Evolutionary conservation across 2,113 vertebrate species (phyloP).

Genomic region (Aspidoscelis tigris): DNA sequence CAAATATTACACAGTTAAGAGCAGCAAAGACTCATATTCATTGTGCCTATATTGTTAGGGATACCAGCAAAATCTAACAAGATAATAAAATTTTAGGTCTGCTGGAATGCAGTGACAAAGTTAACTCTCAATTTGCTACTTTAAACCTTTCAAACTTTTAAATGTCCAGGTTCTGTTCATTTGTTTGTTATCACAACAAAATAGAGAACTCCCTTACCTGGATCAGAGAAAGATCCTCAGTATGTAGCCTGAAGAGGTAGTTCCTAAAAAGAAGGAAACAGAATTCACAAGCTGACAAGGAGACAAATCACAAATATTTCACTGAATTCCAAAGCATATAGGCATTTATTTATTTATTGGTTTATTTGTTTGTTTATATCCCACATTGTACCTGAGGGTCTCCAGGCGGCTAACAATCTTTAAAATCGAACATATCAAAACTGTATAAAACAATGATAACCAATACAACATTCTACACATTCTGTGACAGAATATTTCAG

Average conservation of each 20-base stretch:
- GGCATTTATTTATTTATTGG: no score
- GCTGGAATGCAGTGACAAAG: no score
- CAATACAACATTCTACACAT: neutral
- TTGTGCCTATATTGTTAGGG: neutral
- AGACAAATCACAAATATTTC: conserved; percentile 1
- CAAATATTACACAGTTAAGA: neutral
- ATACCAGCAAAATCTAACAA: neutral
- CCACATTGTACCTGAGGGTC: no score
- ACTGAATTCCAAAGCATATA: neutral
- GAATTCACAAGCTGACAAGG: no score
- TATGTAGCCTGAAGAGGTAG: conserved; percentile 90
- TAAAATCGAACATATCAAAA: no score
- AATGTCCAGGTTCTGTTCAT: neutral
- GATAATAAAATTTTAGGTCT: neutral
- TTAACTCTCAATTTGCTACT: neutral
- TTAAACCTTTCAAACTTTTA: conserved; percentile 3
- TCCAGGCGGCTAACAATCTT: no score
- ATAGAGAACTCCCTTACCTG: conserved; percentile 77
- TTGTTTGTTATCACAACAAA: conserved; percentile 18
- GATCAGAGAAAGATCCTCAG: conserved; percentile 90
- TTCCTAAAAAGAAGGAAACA: conserved; percentile 78
- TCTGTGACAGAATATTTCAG: neutral
- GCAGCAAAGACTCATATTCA: neutral
- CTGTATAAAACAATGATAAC: no score
- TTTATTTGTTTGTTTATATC: no score